Evolutionary conservation across 2,888 invertebrate genomes (phyloP).

Genomic region (Limnephilus rhombicus): DNA sequence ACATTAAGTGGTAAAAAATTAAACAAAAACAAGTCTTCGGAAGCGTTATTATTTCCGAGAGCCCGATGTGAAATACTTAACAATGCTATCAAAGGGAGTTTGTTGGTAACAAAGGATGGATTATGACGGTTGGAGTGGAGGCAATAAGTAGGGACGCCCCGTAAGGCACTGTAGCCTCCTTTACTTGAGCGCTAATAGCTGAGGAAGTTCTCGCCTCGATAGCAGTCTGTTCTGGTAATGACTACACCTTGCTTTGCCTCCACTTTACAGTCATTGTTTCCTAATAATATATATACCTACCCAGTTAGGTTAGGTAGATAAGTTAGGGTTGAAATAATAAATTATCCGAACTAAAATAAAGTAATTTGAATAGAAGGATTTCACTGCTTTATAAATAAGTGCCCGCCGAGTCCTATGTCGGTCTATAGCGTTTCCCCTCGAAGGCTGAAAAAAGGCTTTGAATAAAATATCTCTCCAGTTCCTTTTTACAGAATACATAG

Average conservation of each 20-base stretch:
- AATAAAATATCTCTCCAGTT: conserved; percentile 41
- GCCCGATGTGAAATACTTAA: neutral
- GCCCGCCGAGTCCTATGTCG: conserved; percentile 25
- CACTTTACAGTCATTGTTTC: neutral
- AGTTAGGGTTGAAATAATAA: neutral
- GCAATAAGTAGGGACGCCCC: neutral
- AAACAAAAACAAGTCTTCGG: neutral
- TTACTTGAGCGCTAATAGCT: neutral
- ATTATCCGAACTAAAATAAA: neutral
- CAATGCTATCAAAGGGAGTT: neutral
- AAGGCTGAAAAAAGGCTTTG: conserved; percentile 42
- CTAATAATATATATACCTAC: neutral
- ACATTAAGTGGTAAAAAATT: conserved; percentile 31
- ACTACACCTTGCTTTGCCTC: neutral
- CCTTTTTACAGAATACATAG: conserved; percentile 34
- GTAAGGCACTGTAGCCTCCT: conserved; percentile 9
- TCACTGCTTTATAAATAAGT: conserved; percentile 21
- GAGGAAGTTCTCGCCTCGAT: conserved; percentile 12
- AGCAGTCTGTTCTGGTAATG: neutral
- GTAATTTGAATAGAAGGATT: neutral
- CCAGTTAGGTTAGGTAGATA: neutral
- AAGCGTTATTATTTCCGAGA: neutral
- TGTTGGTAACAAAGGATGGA: conserved; percentile 15
- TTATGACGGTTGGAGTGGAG: neutral
- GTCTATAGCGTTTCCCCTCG: conserved; percentile 9